Evolutionary conservation across 2,113 vertebrate genomes (phyloP), one percentile per base, ranked within the genome.

Genomic region (Corythoichthys haematopterus): DNA sequence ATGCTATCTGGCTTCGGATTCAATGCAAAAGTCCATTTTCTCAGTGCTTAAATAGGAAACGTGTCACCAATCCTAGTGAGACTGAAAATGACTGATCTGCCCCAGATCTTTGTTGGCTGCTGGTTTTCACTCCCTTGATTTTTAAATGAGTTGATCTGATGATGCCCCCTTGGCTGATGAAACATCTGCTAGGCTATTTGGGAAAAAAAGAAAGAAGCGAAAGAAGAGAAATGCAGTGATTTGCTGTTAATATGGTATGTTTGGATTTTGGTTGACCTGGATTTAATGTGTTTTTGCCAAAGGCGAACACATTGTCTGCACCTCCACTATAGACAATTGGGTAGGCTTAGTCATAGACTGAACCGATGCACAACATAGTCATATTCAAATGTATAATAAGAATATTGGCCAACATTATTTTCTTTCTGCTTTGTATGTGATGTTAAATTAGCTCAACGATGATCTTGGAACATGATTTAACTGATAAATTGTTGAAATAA

Each of bases 31-130:
- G 59, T 75, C 52, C 57, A 59, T 50, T 38, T 40, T 48, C n/a
- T 40, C 65, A 71, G 56, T 20, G 48, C 51, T 66, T 45, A 79
- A 70, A 76, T 35, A 46, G 63, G 61, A 71, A 74, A 68, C 40
- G 56, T 70, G 66, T 77, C 75, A 79, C 74, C 82, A 68, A 73
- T 71, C 73, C 70, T 55, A 65, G 48, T 70, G 62, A 76, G 56
- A 70, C 10, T 63, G 51, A 65, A 71, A 53, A 68, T 56, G 59
- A 56, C 67, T 60, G 69, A 78, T 68, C 40, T 79, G 12, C 66
- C 55, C 53, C 52, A 61, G 40, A 74, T 66, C 4, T 46, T 66
- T 63, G 59, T 60, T 43, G 40, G 64, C 61, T n/a, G 57, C 56
- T 70, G 57, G 45, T 65, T 62, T 69, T 69, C 60, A 20, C 43